Evolutionary conservation across 2,888 invertebrate species (phyloP).

Genomic region (Cyrtodaria siliqua): DNA sequence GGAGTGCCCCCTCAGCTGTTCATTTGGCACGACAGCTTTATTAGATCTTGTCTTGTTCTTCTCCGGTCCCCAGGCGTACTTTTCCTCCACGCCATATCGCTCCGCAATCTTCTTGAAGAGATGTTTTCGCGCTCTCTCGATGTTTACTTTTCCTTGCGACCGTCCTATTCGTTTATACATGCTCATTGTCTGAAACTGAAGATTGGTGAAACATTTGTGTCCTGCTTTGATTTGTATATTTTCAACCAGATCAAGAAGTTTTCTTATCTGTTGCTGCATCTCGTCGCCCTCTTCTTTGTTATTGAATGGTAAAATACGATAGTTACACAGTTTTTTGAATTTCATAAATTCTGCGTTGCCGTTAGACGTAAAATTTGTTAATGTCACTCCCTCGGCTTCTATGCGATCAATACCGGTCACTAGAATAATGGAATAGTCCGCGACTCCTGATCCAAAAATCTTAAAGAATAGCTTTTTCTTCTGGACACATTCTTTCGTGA

Average conservation of each 20-base stretch:
- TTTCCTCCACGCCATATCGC: slow-evolving; percentile 22
- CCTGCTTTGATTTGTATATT: slow-evolving; percentile 7
- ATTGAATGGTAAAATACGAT: slow-evolving; percentile 19
- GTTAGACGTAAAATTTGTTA: slow-evolving; percentile 3
- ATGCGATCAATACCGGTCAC: slow-evolving; percentile 15
- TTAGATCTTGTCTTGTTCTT: too few relatives aligned
- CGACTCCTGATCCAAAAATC: slow-evolving; percentile 22
- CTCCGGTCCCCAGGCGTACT: slow-evolving; percentile 23
- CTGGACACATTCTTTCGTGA: slow-evolving; percentile 32
- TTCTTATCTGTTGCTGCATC: slow-evolving; percentile 2
- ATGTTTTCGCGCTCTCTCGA: slow-evolving; percentile 19
- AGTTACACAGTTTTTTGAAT: slow-evolving; percentile 16
- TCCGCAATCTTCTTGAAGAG: slow-evolving; percentile 16
- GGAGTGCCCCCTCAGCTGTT: too few relatives aligned
- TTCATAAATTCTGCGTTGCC: slow-evolving; percentile 17
- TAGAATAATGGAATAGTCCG: slow-evolving; percentile 23
- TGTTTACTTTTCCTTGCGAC: slow-evolving; percentile 12
- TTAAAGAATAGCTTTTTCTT: slow-evolving; percentile 24
- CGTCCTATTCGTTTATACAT: slow-evolving; percentile 11
- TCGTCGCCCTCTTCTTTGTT: slow-evolving; percentile 17
- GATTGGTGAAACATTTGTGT: slow-evolving; percentile 27
- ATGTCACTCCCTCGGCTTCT: slow-evolving; percentile 1
- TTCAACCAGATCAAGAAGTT: slow-evolving; percentile 14
- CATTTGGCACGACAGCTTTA: too few relatives aligned
- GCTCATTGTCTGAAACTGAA: slow-evolving; percentile 33